Evolutionary conservation across 2,797 vertebrate genomes (phyloP), one percentile per base, ranked within the genome.

Genomic region (Falco rusticolus): DNA sequence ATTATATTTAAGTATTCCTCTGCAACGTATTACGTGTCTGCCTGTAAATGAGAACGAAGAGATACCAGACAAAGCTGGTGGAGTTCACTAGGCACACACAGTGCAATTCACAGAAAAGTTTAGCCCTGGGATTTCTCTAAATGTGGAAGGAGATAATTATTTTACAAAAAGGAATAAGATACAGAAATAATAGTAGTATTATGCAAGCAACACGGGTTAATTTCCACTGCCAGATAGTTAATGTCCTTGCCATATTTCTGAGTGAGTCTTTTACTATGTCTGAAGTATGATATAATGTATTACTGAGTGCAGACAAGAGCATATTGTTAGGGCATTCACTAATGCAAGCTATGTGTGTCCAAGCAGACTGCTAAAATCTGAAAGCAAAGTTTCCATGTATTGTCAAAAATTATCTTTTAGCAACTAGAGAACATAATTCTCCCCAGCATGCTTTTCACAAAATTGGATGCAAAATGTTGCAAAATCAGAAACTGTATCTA

Each of bases 241-340:
- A 89, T 21, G 59, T 72, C 15, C 54, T 96, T 91, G 79, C 26
- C 74, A 68, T 88, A 85, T 75, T 94, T 86, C 51, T 87, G 48
- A 93, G 50, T 31, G 39, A 78, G 59, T 53, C 48, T 90, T 92
- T 91, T 63, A 41, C 79, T 88, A 37, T 1, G 57, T 26, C 70
- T 88, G 56, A 89, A 82, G 65, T 89, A 90, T 39, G 65, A 70
- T 50, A 61, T 47, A 77, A 75, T 77, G 86, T 47, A 71, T 80
- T 78, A 70, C 24, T 81, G 71, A 89, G 50, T 61, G 68, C 77
- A 90, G 82, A 95, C 79, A 95, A 94, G 66, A 76, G 57, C 61
- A 79, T 61, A 83, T 65, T 89, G 57, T 91, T 84, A 25, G 47
- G 33, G 26, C 28, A 71, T 74, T 79, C 75, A 33, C 68, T 65